Evolutionary conservation across 1,140 invertebrate species (phyloP), one percentile per base, ranked within the genome.

Genomic region (Bombus pascuorum): DNA sequence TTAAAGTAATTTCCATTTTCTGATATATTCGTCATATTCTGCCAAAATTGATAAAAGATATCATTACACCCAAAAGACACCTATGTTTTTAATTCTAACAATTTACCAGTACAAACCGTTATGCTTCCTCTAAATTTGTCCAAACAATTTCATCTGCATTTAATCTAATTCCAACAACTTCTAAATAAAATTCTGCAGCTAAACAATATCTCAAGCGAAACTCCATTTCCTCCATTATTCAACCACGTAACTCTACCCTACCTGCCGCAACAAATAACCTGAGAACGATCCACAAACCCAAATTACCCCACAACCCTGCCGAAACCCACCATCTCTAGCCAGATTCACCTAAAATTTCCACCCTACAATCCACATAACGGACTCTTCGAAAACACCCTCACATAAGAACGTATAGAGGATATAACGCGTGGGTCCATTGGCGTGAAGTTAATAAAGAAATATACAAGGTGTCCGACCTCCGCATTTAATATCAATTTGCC

Each of bases 401-500:
- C 81, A 81, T 82, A 87, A 90, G 83, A 65, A 87, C 87, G 44
- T 70, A 75, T 84, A 79, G 18, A 62, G 86, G 78, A 62, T 81
- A 73, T 68, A 22, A 57, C 68, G n/a, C 32, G 74, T 83, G 70
- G 84, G 86, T 83, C 87, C 88, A 88, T 89, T 92, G 86, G 85
- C 59, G 72, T 85, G 84, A 79, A 93, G 92, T 93, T 93, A 93
- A 93, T 93, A 93, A 93, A 93, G 93, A 93, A 93, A 92, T 92
- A 93, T 92, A 93, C 92, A 93, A 92, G 92, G 92, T 93, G 93
- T 92, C 92, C 94, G 92, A 91, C 93, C 93, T 91, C 88, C 90
- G 91, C 93, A 93, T 94, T 95, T 93, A 93, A 93, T 94, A 93
- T 94, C 94, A 95, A 94, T 95, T 95, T 95, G 93, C 92, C 88